Percentiles rank a stretch among this genome's conserved stretches.
Conservation (phyloP, 2,888 invertebrate genomes). For the Leptinotarsa rubiginosa region DNA sequence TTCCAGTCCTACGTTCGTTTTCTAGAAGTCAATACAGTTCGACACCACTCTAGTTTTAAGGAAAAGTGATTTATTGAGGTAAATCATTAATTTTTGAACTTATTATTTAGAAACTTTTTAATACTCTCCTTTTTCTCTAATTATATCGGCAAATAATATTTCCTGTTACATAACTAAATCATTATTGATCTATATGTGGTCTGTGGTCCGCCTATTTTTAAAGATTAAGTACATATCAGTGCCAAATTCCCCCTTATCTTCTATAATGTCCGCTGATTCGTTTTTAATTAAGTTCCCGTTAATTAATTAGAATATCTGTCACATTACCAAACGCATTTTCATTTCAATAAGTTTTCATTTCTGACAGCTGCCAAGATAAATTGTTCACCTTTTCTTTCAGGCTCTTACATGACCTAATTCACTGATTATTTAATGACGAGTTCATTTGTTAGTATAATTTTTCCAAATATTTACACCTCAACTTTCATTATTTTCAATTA, state of each 20-base stretch:
- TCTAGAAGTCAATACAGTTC: neutral
- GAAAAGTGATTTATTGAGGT: conserved; percentile 1
- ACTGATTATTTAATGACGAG: neutral
- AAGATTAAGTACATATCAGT: neutral
- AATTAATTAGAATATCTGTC: neutral
- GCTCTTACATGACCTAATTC: conserved; percentile 1
- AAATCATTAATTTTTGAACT: neutral
- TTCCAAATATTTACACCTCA: neutral
- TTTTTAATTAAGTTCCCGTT: neutral
- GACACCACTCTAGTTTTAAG: conserved; percentile 8
- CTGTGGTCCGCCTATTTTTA: neutral
- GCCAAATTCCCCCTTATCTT: neutral
- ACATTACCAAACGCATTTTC: neutral
- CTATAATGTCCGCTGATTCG: neutral
- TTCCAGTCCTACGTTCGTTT: neutral
- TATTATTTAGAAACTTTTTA: neutral
- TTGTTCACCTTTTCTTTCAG: neutral
- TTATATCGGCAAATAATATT: neutral
- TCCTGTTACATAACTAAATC: conserved; percentile 10
- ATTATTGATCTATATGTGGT: conserved; percentile 14
- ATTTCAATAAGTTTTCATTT: neutral
- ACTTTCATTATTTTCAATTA: too few relatives aligned
- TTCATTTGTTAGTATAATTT: neutral
- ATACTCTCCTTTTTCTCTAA: neutral
- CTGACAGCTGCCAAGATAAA: conserved; percentile 9